Evolutionary conservation across 2,888 invertebrate genomes (phyloP), one percentile per base, ranked within the genome.

Genomic region (Arenicola marina): DNA sequence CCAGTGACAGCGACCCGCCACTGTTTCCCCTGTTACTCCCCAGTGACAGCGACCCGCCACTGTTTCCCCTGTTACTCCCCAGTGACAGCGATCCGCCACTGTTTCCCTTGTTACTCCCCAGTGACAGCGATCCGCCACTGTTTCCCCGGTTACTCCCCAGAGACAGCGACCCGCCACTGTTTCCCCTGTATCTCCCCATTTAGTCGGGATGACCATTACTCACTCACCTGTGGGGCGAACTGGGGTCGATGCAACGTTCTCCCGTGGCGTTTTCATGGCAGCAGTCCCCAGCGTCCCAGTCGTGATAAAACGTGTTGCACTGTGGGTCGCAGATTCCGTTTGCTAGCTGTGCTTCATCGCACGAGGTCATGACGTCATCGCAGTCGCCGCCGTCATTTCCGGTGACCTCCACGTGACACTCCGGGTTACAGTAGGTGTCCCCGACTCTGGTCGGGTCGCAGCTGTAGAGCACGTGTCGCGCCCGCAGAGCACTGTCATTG

Each of bases 361-460:
- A 78, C 33, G 66, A 15, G 3, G 33, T 21, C n/a, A 43, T 59
- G 4, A 69, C 65, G 11, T 56, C 61, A 38, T 79, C 78, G 65
- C 81, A 81, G 63, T 81, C 81, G 0, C 81, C 81, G 1, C 79
- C 81, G 60, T 81, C 81, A 63, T 78, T 72, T 46, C 77, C 79
- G 38, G 78, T 79, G 32, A 67, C 65, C 2, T 69, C 63, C 60
- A 76, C 76, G 24, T 72, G 67, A 59, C 81, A 81, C 51, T 75
- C 75, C 4, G 59, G 61, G 57, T 80, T 70, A 64, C 81, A 81
- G 28, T 68, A 59, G 3, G 72, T 73, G 61, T 80, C 68, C 3
- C 80, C 81, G 18, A 80, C 71, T 34, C 72, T 70, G 18, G 63
- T 62, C 1, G 78, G 72, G 26, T 76, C 67, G 61, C 81, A 81